Conservation (phyloP, 2,888 invertebrate species). For the Conchocele bisecta region DNA sequence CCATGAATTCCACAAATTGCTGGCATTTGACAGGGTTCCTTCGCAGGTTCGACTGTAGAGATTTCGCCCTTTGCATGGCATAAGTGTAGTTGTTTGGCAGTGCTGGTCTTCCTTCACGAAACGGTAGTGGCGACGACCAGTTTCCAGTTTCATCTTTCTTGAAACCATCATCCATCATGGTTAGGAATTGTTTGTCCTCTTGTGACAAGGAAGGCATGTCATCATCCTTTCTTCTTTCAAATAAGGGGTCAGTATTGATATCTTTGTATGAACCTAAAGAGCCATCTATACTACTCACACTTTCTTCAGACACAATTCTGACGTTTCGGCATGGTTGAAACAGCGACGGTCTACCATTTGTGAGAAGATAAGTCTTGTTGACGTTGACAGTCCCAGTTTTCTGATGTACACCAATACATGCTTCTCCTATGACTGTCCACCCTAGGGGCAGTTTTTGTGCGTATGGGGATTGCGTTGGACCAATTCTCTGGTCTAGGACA, state of each 20-base stretch:
- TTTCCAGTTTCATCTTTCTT: conserved; percentile 2
- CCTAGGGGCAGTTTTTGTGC: conserved; percentile 1
- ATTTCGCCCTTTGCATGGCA: neutral
- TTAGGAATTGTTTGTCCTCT: conserved; percentile 30
- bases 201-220: conserved; percentile 19
- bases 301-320: neutral
- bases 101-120: neutral
- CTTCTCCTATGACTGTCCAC: neutral
- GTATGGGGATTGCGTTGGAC: neutral
- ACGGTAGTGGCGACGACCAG: conserved; percentile 29
- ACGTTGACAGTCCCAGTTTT: neutral
- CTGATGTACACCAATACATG: neutral
- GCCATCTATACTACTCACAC: neutral
- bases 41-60: neutral
- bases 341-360: neutral
- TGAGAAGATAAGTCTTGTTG: neutral
- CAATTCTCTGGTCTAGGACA: neutral
- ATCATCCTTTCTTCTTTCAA: conserved; percentile 9
- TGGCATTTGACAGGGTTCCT: neutral
- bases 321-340: neutral
- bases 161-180: conserved; percentile 31
- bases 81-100: conserved; percentile 33
- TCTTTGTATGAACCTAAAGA: neutral
- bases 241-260: neutral
- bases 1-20: conserved; percentile 36